These are phyloP conservation scores for Trichosurus vulpecula DNA, from an alignment of 2,797 vertebrate species.

Conservation along the genomic window DNA sequence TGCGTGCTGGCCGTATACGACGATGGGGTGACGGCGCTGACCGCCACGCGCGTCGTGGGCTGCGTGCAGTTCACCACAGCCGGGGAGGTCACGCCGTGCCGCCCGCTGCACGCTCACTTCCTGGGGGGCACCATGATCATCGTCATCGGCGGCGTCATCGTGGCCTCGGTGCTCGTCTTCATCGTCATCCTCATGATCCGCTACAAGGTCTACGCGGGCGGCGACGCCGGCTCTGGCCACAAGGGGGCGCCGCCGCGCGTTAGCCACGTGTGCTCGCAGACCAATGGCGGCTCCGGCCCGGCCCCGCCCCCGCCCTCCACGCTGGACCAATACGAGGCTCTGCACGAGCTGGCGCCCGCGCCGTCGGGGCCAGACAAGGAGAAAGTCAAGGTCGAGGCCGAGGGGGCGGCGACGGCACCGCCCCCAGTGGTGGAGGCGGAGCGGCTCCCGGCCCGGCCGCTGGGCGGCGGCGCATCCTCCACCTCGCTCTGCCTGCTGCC, in stretches of 20 bases:
- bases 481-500: constrained; percentile 93
- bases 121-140: constrained; percentile 96
- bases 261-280: constrained; percentile 90
- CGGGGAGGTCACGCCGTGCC: constrained; percentile 89
- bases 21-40: constrained; percentile 92
- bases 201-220: constrained; percentile 92
- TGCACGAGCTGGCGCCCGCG: constrained; percentile 78
- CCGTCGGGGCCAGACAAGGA: constrained; percentile 76
- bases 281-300: constrained; percentile 84
- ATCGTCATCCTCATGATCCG: constrained; percentile 97
- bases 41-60: constrained; percentile 91
- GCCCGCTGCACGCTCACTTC: constrained; percentile 92
- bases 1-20: constrained; percentile 93
- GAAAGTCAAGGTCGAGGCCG: constrained; percentile 87
- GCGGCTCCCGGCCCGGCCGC: constrained; percentile 56
- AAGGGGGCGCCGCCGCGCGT: constrained; percentile 80
- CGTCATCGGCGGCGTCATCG: constrained; percentile 97
- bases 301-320: constrained; percentile 76
- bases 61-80: constrained; percentile 94
- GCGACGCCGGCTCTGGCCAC: constrained; percentile 85
- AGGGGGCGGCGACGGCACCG: constrained; percentile 82
- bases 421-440: constrained; percentile 39
- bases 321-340: constrained; percentile 86
- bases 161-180: constrained; percentile 95
- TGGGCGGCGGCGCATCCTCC: constrained; percentile 89